phyloP scores from a whole-genome alignment of 1,140 invertebrate genomes.

The Pseudomyrmex pallidus region DNA sequence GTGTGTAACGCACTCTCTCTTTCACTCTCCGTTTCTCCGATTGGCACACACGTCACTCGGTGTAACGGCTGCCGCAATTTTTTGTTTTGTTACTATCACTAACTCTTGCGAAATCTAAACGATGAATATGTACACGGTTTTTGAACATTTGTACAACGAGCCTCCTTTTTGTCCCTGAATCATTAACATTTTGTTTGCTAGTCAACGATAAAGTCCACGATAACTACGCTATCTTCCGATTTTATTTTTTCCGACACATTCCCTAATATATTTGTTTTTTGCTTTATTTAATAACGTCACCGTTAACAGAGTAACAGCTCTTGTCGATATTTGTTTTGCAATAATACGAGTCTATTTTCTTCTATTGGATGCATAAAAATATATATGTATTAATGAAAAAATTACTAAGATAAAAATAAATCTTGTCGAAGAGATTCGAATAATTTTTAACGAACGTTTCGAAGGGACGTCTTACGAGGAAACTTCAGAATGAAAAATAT shows the following conservation, averaged over 20 bases:
- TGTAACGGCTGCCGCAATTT: constrained; percentile 32
- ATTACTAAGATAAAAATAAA: not conserved
- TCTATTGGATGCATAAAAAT: not conserved
- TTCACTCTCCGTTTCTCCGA: constrained; percentile 11
- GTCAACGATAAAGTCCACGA: constrained; percentile 7
- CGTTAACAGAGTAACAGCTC: not conserved
- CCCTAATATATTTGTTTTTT: constrained; percentile 3
- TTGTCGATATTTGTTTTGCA: constrained; percentile 18
- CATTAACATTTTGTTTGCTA: constrained; percentile 35
- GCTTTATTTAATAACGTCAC: not conserved
- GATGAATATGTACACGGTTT: constrained; percentile 65
- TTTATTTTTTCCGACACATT: not conserved
- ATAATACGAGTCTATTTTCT: not conserved
- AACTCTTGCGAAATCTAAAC: constrained; percentile 22
- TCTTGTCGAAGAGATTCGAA: not conserved
- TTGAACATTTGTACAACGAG: constrained; percentile 67
- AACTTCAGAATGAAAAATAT: constrained; percentile 11
- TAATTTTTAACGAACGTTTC: constrained; percentile 2
- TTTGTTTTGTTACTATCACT: constrained; percentile 28
- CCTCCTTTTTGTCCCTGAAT: not conserved
- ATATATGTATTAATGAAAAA: too few species aligned
- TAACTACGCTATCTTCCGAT: not conserved
- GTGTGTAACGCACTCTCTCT: constrained; percentile 72
- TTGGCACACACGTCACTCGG: constrained; percentile 1
- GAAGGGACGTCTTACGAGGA: constrained; percentile 1